phyloP scores from a whole-genome alignment of 2,797 vertebrate species.

The Synaphobranchus kaupii region DNA sequence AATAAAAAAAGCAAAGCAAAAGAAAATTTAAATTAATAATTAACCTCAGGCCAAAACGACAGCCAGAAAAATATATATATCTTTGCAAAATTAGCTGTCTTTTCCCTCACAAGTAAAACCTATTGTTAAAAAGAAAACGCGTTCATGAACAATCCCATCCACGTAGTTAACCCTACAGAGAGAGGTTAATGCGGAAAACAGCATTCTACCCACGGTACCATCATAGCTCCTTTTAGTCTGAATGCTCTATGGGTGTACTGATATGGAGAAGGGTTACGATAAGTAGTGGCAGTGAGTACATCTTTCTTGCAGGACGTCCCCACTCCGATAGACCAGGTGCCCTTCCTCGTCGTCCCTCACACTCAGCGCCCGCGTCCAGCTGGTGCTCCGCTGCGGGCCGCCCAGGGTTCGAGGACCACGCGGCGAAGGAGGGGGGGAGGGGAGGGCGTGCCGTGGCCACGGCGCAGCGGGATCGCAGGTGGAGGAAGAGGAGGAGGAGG shows the following conservation, averaged over 20 bases:
- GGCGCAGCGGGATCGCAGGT: conserved; percentile 7
- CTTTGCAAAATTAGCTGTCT: not conserved
- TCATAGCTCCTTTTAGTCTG: conserved; percentile 8
- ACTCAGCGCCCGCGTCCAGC: conserved; percentile 71
- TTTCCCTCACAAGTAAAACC: conserved; percentile 55
- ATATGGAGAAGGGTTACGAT: conserved; percentile 84
- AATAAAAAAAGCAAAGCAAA: conserved; percentile 18
- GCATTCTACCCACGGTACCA: conserved; percentile 4
- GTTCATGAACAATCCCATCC: conserved; percentile 1
- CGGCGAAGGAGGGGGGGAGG: not conserved
- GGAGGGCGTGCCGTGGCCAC: conserved; percentile 27
- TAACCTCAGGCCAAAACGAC: not conserved
- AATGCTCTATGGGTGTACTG: conserved; percentile 74
- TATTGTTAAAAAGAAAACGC: not conserved
- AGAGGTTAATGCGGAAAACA: not conserved
- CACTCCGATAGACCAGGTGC: conserved; percentile 90
- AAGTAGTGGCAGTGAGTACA: conserved; percentile 84
- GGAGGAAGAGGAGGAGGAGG: conserved; percentile 19
- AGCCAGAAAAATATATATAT: not conserved
- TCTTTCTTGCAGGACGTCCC: conserved; percentile 92
- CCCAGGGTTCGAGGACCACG: conserved; percentile 45
- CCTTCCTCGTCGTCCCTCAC: conserved; percentile 89
- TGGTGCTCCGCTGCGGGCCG: conserved; percentile 72
- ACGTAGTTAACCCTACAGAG: conserved; percentile 56
- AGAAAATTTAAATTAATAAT: not conserved